Base-by-base conservation (phyloP, 2,113 vertebrate species). In the Python bivittatus region DNA sequence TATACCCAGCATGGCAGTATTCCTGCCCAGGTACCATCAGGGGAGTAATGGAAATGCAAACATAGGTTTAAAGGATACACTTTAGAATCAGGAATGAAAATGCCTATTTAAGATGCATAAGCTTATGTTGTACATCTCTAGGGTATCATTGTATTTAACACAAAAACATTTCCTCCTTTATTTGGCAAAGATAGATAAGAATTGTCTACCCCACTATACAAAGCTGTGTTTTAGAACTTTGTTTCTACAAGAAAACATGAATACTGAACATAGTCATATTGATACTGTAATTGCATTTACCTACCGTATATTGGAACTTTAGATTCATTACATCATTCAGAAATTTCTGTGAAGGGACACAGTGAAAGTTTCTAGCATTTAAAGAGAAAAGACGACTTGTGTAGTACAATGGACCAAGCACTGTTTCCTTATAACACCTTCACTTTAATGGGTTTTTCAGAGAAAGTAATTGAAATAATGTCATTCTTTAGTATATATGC, bases 31-130 rank as follows among this genome's bases (percentile, higher is more conserved):
- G 23, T 79, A n/a, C 87, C 42, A 56, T 84, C 57, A 83, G n/a
- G 91, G 42, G 84, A 95, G 12, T 92, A 94, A 93, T 25, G 86
- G 25, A 53, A 96, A 93, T 95, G 88, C 68, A 96, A 91, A 89
- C 10, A 89, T 33, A 93, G 48, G 2, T 38, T 92, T 95, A 91
- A 94, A 96, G 95, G 91, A 85, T 17, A 92, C 86, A 91, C 95
- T 96, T 90, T 88, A 95, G 94, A 94, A 95, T 95, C 91, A 92
- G 91, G 96, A 97, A 92, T 88, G 44, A 79, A 96, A 97, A 93
- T 23, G 13, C 22, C 96, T 93, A 91, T 92, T 97, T 96, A 94
- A 95, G 89, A 94, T 89, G 61, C 42, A 72, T 53, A 93, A 84
- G 6, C 87, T 91, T 94, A 68, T 84, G 53, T 17, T 91, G 92